Evolutionary conservation across 2,888 invertebrate genomes (phyloP).

Genomic region (Icerya purchasi): DNA sequence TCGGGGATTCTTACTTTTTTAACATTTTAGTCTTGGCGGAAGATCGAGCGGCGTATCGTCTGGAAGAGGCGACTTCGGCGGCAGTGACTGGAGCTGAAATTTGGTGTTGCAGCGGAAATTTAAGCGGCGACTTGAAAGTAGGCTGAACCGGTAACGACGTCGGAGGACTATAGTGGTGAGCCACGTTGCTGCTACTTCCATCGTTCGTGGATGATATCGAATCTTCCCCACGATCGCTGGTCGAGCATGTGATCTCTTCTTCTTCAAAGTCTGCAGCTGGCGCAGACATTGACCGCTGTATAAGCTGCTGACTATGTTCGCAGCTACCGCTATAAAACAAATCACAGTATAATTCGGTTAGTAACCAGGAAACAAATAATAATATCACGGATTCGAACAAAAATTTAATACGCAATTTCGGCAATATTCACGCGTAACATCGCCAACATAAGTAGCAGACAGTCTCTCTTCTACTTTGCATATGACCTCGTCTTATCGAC

Average conservation of each 20-base stretch:
- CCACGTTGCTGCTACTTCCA: not conserved
- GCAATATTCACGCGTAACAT: too few species aligned
- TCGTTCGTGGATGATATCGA: slow-evolving; percentile 8
- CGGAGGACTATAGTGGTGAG: slow-evolving; percentile 9
- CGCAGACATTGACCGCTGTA: slow-evolving; percentile 7
- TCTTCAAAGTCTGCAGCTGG: slow-evolving; percentile 1
- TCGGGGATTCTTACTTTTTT: too few species aligned
- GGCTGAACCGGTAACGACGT: slow-evolving; percentile 11
- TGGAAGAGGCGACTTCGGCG: slow-evolving; percentile 14
- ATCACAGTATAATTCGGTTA: too few species aligned
- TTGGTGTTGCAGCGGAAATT: slow-evolving; percentile 21
- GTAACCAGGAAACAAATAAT: too few species aligned
- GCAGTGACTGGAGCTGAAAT: slow-evolving; percentile 21
- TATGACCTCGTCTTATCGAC: too few species aligned
- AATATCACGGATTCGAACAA: too few species aligned
- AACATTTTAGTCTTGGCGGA: slow-evolving; percentile 28
- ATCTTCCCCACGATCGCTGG: slow-evolving; percentile 7
- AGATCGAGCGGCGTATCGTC: slow-evolving; percentile 21
- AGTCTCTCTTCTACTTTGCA: too few species aligned
- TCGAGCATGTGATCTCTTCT: slow-evolving; percentile 7
- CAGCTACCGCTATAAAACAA: too few species aligned
- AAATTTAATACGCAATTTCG: too few species aligned
- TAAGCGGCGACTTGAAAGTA: slow-evolving; percentile 1
- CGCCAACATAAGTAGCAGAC: too few species aligned
- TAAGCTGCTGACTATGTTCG: slow-evolving; percentile 5